A percentile compares a stretch with the other conserved stretches of the same genome.
phyloP scores from a whole-genome alignment of 2,797 vertebrate genomes.

The Cuniculus paca region DNA sequence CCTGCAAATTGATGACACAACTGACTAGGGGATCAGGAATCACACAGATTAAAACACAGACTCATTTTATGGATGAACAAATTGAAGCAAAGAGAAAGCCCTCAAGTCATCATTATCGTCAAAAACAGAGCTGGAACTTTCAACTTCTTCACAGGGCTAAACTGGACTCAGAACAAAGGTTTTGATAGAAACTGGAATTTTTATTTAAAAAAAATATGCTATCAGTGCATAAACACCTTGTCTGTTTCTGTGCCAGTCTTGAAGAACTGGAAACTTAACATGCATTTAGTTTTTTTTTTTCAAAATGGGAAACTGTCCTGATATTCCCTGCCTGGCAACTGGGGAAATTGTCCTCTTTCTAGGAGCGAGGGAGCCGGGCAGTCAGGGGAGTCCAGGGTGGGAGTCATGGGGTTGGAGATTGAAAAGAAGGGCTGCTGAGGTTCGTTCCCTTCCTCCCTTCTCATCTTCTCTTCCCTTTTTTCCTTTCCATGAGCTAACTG shows the following conservation, averaged over 20 bases:
- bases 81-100: neutral
- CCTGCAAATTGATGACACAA: neutral
- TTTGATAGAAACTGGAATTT: neutral
- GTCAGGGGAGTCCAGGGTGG: neutral
- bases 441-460: neutral
- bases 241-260: neutral
- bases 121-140: neutral
- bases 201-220: neutral
- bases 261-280: neutral
- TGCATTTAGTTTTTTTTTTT: neutral
- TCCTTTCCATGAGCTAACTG: neutral
- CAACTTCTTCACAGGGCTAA: neutral
- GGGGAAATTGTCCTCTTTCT: neutral
- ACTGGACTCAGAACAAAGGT: neutral
- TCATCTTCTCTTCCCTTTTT: neutral
- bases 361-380: neutral
- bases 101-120: neutral
- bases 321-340: neutral
- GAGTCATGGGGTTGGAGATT: neutral
- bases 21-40: neutral
- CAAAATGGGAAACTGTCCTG: neutral
- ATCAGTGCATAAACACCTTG: neutral
- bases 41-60: slow-evolving; percentile 13
- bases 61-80: slow-evolving; percentile 21
- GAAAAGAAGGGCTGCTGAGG: neutral